Base-by-base conservation (phyloP, 2,888 invertebrate species). In the Eurytoma adleriae region DNA sequence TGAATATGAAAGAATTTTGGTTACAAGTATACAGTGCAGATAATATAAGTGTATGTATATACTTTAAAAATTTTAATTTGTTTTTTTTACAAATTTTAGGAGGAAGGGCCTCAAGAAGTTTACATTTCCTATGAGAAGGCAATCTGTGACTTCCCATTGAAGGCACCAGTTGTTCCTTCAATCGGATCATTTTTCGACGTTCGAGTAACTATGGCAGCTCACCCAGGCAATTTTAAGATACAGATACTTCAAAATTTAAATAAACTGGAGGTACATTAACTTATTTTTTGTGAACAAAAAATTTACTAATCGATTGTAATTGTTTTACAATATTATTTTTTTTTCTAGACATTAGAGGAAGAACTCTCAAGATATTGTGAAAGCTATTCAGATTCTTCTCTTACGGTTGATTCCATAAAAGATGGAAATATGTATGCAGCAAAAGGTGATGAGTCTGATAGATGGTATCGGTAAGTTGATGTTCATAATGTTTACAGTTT, bases 171-270 rank as follows among this genome's bases (percentile, higher is more conserved):
- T 14, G 89, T 93, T 27, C 92, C 93, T 2, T 83, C 85, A 2
- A 84, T 91, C 59, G 94, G 93, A 3, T 90, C 92, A 2, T 94
- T 92, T 86, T 95, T 95, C 86, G 94, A 94, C 66, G 76, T 83
- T 0, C 50, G 70, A 13, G 4, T 83, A 13, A 75, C 73, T 24
- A 77, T 95, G 92, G 95, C 96, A 0, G 95, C 96, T 3, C 95
- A 94, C 92, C 96, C 96, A 0, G 93, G 93, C 90, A 94, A 95
- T 91, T 95, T 95, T 86, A 93, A 94, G 61, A 94, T 95, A 67
- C 90, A 90, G 71, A 89, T 90, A 0, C 84, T 84, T 16, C 79
- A 84, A 0, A 81, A 82, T 48, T 79, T 64, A 16, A 10, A 12
- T 1, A 75, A 82, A 16, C 80, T 87, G 40, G 76, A 83, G 79